Percentiles rank a stretch among this genome's conserved stretches.
These are phyloP conservation scores for Phaethon lepturus DNA, from an alignment of 2,113 vertebrate species.

Conservation along the genomic window DNA sequence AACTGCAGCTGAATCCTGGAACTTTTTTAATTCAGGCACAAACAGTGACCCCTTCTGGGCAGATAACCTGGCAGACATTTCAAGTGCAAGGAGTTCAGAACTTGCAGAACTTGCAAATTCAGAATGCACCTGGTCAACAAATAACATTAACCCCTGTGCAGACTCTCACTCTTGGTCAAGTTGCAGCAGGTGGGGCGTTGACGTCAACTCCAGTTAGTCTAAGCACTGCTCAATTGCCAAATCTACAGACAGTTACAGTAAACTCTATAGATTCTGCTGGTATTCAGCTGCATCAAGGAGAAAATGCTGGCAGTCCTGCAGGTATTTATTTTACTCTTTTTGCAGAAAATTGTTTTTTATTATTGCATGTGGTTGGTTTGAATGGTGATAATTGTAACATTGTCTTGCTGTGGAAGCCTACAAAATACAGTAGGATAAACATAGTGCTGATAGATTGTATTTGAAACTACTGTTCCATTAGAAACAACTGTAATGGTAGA, in stretches of 20 bases:
- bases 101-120: conserved; percentile 97
- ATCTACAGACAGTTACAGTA: conserved; percentile 96
- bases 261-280: conserved; percentile 91
- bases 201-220: conserved; percentile 88
- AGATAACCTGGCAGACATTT: conserved; percentile 99
- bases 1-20: conserved; percentile 95
- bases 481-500: not conserved
- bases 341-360: not conserved
- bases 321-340: conserved; percentile 79
- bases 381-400: not conserved
- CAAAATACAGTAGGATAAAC: not conserved
- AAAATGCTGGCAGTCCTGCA: conserved; percentile 88
- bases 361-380: conserved; percentile 12
- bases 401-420: not conserved
- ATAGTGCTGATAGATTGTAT: not conserved
- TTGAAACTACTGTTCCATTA: not conserved
- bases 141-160: conserved; percentile 97
- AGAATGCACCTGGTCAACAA: conserved; percentile 92
- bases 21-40: conserved; percentile 99
- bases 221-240: conserved; percentile 93
- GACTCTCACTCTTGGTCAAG: conserved; percentile 95
- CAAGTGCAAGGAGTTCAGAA: conserved; percentile 99
- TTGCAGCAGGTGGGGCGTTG: conserved; percentile 84
- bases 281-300: conserved; percentile 89
- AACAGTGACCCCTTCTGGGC: conserved; percentile 95